These are phyloP conservation scores for Dreissena rostriformis DNA, from an alignment of 1,140 invertebrate species.

Conservation along the genomic window DNA sequence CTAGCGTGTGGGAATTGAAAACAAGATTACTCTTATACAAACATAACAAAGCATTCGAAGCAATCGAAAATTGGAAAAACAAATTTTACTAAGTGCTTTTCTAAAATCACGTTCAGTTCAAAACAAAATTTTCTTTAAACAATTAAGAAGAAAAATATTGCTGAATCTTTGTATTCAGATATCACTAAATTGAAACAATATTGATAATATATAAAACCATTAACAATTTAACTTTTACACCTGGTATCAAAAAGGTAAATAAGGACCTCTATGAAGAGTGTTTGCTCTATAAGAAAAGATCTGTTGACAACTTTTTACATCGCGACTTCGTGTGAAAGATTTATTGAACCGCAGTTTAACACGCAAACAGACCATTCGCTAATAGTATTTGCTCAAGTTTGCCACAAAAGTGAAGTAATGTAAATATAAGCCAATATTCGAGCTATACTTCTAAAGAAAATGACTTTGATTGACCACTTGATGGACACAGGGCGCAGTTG, in stretches of 20 bases:
- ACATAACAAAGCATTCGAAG: not conserved
- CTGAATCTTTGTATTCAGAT: conserved; percentile 30
- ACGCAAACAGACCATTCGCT: conserved; percentile 3
- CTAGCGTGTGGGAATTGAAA: not conserved
- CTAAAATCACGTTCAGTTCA: conserved; percentile 36
- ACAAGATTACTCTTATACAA: conserved; percentile 8
- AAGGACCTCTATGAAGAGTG: not conserved
- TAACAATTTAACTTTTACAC: conserved; percentile 42
- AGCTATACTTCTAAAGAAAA: conserved; percentile 9
- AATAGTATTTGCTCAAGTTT: conserved; percentile 2
- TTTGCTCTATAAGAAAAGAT: too few species aligned
- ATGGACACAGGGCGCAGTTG: not conserved
- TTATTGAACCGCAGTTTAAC: conserved; percentile 9
- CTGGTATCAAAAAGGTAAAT: conserved; percentile 23
- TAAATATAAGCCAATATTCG: conserved; percentile 39
- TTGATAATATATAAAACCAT: conserved; percentile 11
- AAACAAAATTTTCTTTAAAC: conserved; percentile 33
- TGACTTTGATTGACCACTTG: conserved; percentile 35
- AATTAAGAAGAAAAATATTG: conserved; percentile 43
- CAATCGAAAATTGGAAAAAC: conserved; percentile 40
- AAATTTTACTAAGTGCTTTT: conserved; percentile 57
- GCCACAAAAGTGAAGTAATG: conserved; percentile 35
- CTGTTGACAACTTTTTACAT: not conserved
- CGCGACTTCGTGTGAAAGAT: not conserved
- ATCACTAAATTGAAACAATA: conserved; percentile 54